Percentiles rank a stretch among this genome's conserved stretches.
phyloP scores from a whole-genome alignment of 35 echinoderm and acorn worm genomes.

The Apostichopus japonicus region DNA sequence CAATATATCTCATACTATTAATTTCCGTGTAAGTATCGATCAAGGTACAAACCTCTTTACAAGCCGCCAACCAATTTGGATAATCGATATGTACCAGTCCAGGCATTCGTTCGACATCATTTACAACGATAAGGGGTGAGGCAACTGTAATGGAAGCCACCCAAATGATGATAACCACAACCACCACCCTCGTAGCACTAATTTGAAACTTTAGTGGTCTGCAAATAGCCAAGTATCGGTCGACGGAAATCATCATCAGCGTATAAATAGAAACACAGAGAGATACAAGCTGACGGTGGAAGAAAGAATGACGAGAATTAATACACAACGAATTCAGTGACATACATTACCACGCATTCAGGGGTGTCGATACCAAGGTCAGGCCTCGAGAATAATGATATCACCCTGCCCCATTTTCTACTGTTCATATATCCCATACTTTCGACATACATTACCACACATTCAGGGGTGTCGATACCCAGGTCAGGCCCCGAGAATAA shows the following conservation, averaged over 20 bases:
- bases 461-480: no score
- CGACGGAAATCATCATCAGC: conserved; percentile 92
- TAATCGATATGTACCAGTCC: neutral
- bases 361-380: no score
- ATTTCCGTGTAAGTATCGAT: no score
- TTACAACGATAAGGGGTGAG: conserved; percentile 62
- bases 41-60: neutral
- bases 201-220: conserved; percentile 91
- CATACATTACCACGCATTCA: no score
- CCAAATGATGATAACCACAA: conserved; percentile 81
- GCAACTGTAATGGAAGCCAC: conserved; percentile 70
- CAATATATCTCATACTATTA: no score
- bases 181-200: conserved; percentile 56
- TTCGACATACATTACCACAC: no score
- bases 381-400: no score
- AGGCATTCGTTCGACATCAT: neutral
- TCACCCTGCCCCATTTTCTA: no score
- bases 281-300: conserved; percentile 67
- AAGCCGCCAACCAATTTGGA: conserved; percentile 20
- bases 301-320: neutral
- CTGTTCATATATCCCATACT: no score
- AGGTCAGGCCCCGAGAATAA: no score
- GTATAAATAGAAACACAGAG: conserved; percentile 89
- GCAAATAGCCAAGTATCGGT: conserved; percentile 95
- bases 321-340: no score